Base-by-base conservation (phyloP, 2,888 invertebrate species). In the Rhyacophila evoluta region DNA sequence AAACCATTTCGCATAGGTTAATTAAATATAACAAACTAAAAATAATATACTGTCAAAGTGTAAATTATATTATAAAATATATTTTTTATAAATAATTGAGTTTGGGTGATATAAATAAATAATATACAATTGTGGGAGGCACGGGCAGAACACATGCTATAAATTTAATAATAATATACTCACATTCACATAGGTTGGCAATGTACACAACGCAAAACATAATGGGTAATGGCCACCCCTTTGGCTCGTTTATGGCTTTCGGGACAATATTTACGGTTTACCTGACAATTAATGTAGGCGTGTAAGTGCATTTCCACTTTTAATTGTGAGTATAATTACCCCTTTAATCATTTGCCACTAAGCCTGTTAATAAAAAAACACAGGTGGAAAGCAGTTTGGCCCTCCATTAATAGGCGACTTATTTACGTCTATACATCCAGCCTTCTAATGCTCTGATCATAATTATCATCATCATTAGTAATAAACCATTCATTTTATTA, bases 261-360 rank as follows among this genome's bases (percentile, higher is more conserved):
- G 55, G 55, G 55, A 55, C 55, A 55, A 55, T 55, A 55, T 55
- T 55, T 55, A 55, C 25, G 55, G 55, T 19, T 55, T 55, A 55
- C 55, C 55, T 55, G 55, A 55, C 55, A 55, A 55, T 55, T 55
- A 55, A 55, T 55, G 55, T 55, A 19, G 55, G 55, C 55, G 25
- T 55, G 55, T 55, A 55, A 55, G 55, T 55, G 55, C 55, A 55
- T 55, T 55, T 55, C 10, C 55, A 55, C 55, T 55, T 55, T 55
- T 55, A 55, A 55, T 55, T 55, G 55, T 55, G 55, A 55, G 55
- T 25, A 19, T 55, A 55, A 55, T 55, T 55, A 55, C 55, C 55
- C 55, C 25, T 8, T 55, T 55, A 55, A 55, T 55, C 55, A 55
- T 55, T 55, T 8, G 19, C 25, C 55, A 55, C 19, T 55, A 55